Evolutionary conservation across 2,888 invertebrate genomes (phyloP).

Genomic region (Synanthedon vespiformis): DNA sequence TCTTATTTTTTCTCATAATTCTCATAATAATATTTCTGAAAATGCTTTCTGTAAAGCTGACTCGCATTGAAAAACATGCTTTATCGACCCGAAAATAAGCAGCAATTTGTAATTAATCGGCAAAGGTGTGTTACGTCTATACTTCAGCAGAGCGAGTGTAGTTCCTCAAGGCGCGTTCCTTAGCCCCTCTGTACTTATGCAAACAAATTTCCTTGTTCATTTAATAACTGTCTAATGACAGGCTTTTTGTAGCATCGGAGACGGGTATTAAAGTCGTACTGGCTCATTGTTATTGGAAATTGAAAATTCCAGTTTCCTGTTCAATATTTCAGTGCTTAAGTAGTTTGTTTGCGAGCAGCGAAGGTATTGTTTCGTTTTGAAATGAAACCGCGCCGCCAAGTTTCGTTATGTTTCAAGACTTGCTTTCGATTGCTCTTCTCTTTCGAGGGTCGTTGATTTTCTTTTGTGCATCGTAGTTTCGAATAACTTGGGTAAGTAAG

Average conservation of each 20-base stretch:
- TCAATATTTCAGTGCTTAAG: slow-evolving; percentile 38
- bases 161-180: slow-evolving; percentile 18
- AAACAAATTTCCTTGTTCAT: slow-evolving; percentile 6
- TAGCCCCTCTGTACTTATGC: slow-evolving; percentile 7
- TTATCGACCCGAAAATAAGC: background rate
- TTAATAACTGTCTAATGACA: slow-evolving; percentile 21
- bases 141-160: slow-evolving; percentile 17
- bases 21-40: too few species aligned
- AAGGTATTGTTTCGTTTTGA: slow-evolving; percentile 33
- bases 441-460: slow-evolving; percentile 14
- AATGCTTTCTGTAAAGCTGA: background rate
- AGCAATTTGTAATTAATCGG: background rate
- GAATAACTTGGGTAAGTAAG: slow-evolving; percentile 12
- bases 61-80: background rate
- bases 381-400: slow-evolving; percentile 24
- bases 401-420: slow-evolving; percentile 18
- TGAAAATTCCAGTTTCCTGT: slow-evolving; percentile 24
- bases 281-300: slow-evolving; percentile 31
- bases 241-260: slow-evolving; percentile 14
- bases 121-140: background rate
- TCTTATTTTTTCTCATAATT: too few species aligned
- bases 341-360: slow-evolving; percentile 29
- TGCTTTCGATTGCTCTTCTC: slow-evolving; percentile 24
- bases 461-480: slow-evolving; percentile 17
- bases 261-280: slow-evolving; percentile 12